Base-by-base conservation (phyloP, 2,113 vertebrate genomes). In the Pteropus alecto region DNA sequence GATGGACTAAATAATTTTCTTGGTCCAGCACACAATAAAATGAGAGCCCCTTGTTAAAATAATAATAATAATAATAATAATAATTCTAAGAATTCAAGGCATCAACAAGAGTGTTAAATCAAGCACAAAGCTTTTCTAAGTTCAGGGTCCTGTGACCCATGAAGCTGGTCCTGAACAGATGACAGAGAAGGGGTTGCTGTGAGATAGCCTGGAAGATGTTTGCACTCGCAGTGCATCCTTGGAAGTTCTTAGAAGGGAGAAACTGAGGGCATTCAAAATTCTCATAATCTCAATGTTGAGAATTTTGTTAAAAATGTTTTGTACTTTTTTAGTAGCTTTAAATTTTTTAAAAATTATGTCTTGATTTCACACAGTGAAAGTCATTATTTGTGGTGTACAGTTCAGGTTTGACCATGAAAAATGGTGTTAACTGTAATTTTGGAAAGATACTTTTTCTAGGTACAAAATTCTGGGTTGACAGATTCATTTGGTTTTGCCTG, bases 221-320 rank as follows among this genome's bases (percentile, higher is more conserved):
- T 7, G 19, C 1, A 28, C 11, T 26, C 51, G 9, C 10, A 46
- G 15, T 16, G 2, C 6, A 22, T 5, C 21, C 2, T 26, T 54
- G 35, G 30, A 70, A 51, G 9, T 65, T 26, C 12, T 33, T 33
- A 21, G 13, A 11, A 68, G 2, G 2, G n/a, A 22, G 48, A 43
- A n/a, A 41, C 16, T 12, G 8, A 10, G 28, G 18, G 7, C 41
- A 33, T 83, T 48, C 77, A n/a, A 76, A 60, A 76, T 82, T 24
- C 60, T 46, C 60, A 4, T 19, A 24, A n/a, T 24, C 74, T 58
- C 60, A 2, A 30, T 43, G 7, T 67, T 81, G 61, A 65, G 35
- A 81, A 38, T 38, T 18, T 21, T 48, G 11, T 13, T 73, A 43
- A 93, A 43, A 41, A 21, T 28, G 12, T 28, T 18, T 86, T 74